Evolutionary conservation across 2,888 invertebrate genomes (phyloP).

Genomic region (Drosophila fulvimacula): DNA sequence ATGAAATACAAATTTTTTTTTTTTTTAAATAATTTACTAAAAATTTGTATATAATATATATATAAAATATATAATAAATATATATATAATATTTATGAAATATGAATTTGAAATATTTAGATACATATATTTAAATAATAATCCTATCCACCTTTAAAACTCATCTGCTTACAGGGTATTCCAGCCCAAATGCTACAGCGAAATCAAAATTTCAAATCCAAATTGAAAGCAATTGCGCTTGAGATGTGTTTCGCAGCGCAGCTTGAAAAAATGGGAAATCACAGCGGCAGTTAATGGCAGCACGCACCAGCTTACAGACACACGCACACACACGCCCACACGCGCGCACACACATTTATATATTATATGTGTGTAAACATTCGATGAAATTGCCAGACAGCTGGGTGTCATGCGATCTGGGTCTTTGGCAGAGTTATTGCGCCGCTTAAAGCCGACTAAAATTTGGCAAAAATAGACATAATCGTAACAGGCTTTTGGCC

Average conservation of each 20-base stretch:
- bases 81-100: no score
- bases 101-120: no score
- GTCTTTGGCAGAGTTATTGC: constrained; percentile 2
- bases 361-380: not conserved
- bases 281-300: constrained; percentile 26
- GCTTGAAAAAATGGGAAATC: constrained; percentile 36
- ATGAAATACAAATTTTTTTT: not conserved
- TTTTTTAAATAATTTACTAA: no score
- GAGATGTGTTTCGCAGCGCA: constrained; percentile 12
- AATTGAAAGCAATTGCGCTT: constrained; percentile 21
- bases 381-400: constrained; percentile 9
- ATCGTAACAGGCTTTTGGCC: constrained; percentile 19
- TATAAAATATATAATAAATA: not conserved
- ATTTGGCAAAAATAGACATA: constrained; percentile 34
- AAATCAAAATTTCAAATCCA: constrained; percentile 18
- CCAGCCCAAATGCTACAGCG: constrained; percentile 2
- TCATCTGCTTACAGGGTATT: constrained; percentile 6
- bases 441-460: constrained; percentile 22
- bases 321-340: not conserved
- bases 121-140: not conserved
- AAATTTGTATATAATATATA: no score
- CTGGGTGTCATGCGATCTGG: constrained; percentile 1
- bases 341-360: not conserved
- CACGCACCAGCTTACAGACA: constrained; percentile 30
- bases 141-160: not conserved